Percentiles rank a stretch among this genome's conserved stretches.
Evolutionary conservation across 2,888 invertebrate species (phyloP).

Genomic region (Byasa hedistus): DNA sequence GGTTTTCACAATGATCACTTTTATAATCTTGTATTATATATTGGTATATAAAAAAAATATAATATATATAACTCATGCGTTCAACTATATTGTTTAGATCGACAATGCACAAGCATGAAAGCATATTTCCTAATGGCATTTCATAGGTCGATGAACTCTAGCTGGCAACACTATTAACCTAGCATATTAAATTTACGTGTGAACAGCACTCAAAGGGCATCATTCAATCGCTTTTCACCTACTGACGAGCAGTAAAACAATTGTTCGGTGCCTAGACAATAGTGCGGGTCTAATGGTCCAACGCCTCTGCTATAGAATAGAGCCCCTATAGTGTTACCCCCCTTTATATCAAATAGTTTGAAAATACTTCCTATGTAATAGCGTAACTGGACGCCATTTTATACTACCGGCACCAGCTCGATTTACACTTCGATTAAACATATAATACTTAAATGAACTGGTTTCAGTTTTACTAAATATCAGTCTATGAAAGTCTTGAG

Average conservation of each 20-base stretch:
- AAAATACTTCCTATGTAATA: conserved; percentile 26
- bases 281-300: conserved; percentile 43
- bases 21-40: neutral
- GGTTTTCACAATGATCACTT: neutral
- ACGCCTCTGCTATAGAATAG: conserved; percentile 43
- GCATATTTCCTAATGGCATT: conserved; percentile 16
- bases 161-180: conserved; percentile 25
- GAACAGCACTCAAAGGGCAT: conserved; percentile 31
- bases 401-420: neutral
- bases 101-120: conserved; percentile 5
- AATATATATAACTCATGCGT: neutral
- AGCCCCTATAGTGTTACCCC: conserved; percentile 36
- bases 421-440: neutral
- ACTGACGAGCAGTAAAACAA: conserved; percentile 38
- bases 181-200: conserved; percentile 31
- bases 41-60: neutral
- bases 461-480: neutral
- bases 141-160: conserved; percentile 18
- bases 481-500: no score
- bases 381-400: conserved; percentile 7
- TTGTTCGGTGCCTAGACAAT: conserved; percentile 45
- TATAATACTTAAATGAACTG: neutral
- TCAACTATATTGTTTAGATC: neutral
- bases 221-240: conserved; percentile 30
- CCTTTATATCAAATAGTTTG: conserved; percentile 30